Conservation (phyloP, 2,113 vertebrate species). For the Chroicocephalus ridibundus region DNA sequence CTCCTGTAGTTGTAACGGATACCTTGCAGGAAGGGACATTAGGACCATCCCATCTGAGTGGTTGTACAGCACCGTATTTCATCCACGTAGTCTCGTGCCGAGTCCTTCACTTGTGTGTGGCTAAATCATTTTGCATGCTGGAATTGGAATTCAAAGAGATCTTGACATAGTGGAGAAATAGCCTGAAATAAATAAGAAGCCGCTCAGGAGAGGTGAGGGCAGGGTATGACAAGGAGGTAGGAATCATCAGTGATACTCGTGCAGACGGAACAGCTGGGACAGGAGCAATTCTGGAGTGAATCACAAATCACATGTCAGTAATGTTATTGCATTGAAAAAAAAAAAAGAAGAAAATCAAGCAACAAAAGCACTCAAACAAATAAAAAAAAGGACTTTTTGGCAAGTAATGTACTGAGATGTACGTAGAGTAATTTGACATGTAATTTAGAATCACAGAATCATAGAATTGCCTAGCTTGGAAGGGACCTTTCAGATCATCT, state of each 20-base stretch:
- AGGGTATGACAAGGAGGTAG: not conserved
- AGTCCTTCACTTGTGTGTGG: not conserved
- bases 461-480: no score
- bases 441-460: not conserved
- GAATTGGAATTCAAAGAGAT: not conserved
- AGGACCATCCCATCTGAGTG: not conserved
- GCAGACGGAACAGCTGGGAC: not conserved
- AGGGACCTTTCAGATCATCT: no score
- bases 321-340: not conserved
- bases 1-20: not conserved
- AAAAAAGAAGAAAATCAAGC: not conserved
- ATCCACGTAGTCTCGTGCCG: rapidly evolving
- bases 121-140: not conserved
- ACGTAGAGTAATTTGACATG: not conserved
- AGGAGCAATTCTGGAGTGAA: not conserved
- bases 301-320: not conserved
- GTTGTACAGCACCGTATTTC: not conserved
- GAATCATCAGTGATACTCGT: rapidly evolving
- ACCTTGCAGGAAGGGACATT: not conserved
- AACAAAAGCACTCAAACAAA: not conserved
- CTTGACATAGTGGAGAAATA: not conserved
- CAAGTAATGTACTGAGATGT: not conserved
- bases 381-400: not conserved
- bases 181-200: not conserved
- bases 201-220: not conserved